Base-by-base conservation (phyloP, 1,140 invertebrate species). In the Drosophila mauritiana region DNA sequence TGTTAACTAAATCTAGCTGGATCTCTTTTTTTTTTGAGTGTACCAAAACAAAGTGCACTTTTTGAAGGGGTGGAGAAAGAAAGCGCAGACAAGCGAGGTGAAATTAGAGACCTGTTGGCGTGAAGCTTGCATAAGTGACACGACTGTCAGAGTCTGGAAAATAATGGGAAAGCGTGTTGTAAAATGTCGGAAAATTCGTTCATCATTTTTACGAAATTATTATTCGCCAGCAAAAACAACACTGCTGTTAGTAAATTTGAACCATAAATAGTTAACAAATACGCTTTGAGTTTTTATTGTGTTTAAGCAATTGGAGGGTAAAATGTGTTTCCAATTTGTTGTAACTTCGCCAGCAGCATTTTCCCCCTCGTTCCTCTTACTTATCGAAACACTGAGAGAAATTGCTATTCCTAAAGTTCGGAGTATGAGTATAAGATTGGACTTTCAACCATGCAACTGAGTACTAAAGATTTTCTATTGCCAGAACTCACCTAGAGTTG, bases 281-380 rank as follows among this genome's bases (percentile, higher is more conserved):
- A 3, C 73, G 68, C 45, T 31, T 31, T 31, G 31, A 74, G 51
- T 51, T 74, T 65, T 81, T 78, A 80, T 85, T 85, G 83, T 80
- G 51, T 82, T 88, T 88, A 88, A 88, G 83, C 82, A 88, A 88
- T 82, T 88, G 79, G 83, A 88, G 83, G 83, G 83, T 88, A 88
- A 88, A 88, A 88, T 88, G 83, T 88, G 83, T 88, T 88, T 88
- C 72, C 83, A 88, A 88, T 88, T 88, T 88, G 83, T 76, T 82
- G 61, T 80, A 48, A 67, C 67, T 64, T 43, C 64, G 59, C 52
- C 45, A 54, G 80, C 40, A 75, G 74, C 79, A 82, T 69, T 78
- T 74, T 34, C 42, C 67, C 37, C 58, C 52, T 53, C 10, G 40
- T 17, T 65, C 17, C 49, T 57, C 68, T 58, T 57, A 58, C 78